These are phyloP conservation scores for Ypsolopha scabrella DNA, from an alignment of 2,888 invertebrate species.

Conservation along the genomic window DNA sequence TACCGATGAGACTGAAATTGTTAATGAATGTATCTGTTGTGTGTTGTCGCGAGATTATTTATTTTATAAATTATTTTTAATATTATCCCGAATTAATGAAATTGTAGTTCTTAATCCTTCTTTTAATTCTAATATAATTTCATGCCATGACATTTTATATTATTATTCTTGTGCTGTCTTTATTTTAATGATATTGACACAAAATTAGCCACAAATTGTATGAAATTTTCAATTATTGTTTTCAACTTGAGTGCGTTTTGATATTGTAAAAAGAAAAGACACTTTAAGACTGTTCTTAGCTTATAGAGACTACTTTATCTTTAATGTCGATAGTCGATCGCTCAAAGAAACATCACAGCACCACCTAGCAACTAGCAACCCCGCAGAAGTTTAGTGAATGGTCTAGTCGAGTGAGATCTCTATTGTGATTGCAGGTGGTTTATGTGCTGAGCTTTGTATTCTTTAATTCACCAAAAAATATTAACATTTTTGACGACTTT, in stretches of 20 bases:
- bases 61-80: slow-evolving; percentile 16
- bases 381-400: slow-evolving; percentile 8
- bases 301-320: slow-evolving; percentile 20
- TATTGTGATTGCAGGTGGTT: slow-evolving; percentile 24
- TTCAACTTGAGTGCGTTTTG: slow-evolving; percentile 10
- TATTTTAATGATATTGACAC: slow-evolving; percentile 1
- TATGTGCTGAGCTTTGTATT: background rate
- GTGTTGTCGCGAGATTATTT: slow-evolving; percentile 46
- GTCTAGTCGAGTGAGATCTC: slow-evolving; percentile 42
- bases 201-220: slow-evolving; percentile 16
- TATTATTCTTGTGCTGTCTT: slow-evolving; percentile 10
- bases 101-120: slow-evolving; percentile 14
- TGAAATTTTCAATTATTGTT: slow-evolving; percentile 11
- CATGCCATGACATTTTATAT: slow-evolving; percentile 19
- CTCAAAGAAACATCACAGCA: slow-evolving; percentile 21
- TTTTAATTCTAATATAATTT: slow-evolving; percentile 13
- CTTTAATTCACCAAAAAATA: background rate
- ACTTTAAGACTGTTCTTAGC: slow-evolving; percentile 46
- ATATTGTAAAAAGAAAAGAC: slow-evolving; percentile 34
- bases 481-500: background rate
- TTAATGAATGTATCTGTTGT: slow-evolving; percentile 23
- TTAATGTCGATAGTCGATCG: slow-evolving; percentile 5
- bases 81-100: slow-evolving; percentile 5
- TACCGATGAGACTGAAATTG: slow-evolving; percentile 68
- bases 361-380: background rate